Evolutionary conservation across 2,888 invertebrate species (phyloP).

Genomic region (Sepioteuthis lessoniana): DNA sequence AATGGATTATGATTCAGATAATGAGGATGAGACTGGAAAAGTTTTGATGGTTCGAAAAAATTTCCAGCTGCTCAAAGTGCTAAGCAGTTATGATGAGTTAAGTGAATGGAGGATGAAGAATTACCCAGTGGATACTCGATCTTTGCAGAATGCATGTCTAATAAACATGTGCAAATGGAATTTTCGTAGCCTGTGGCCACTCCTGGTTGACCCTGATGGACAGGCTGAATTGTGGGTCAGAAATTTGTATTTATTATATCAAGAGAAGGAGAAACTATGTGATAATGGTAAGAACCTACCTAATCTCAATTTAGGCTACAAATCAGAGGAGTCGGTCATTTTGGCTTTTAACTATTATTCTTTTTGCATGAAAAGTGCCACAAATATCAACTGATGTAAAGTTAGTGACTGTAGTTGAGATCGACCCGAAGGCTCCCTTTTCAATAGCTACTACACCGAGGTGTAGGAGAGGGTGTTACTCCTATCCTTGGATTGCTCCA

Average conservation of each 20-base stretch:
- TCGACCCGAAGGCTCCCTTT: too few species aligned
- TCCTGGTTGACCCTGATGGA: constrained; percentile 73
- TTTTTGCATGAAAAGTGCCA: too few species aligned
- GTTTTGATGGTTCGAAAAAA: constrained; percentile 63
- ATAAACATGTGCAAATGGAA: constrained; percentile 69
- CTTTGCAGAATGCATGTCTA: constrained; percentile 72
- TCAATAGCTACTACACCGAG: too few species aligned
- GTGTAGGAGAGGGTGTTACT: too few species aligned
- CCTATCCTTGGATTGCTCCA: too few species aligned
- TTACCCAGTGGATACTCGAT: constrained; percentile 70
- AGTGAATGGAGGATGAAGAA: constrained; percentile 69
- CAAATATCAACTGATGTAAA: too few species aligned
- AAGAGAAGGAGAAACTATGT: not conserved
- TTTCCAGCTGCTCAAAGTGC: constrained; percentile 68
- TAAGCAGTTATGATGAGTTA: constrained; percentile 71
- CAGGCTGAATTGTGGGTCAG: constrained; percentile 73
- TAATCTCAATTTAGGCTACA: too few species aligned
- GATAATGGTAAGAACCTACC: not conserved
- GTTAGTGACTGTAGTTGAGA: too few species aligned
- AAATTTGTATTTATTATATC: constrained; percentile 59
- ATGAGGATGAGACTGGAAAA: constrained; percentile 24
- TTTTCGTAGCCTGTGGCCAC: constrained; percentile 71
- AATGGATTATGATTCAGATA: not conserved
- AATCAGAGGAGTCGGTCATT: too few species aligned
- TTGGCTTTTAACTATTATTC: too few species aligned